Base-by-base conservation (phyloP, 2,797 vertebrate species). In the Lepilemur septentrionalis region DNA sequence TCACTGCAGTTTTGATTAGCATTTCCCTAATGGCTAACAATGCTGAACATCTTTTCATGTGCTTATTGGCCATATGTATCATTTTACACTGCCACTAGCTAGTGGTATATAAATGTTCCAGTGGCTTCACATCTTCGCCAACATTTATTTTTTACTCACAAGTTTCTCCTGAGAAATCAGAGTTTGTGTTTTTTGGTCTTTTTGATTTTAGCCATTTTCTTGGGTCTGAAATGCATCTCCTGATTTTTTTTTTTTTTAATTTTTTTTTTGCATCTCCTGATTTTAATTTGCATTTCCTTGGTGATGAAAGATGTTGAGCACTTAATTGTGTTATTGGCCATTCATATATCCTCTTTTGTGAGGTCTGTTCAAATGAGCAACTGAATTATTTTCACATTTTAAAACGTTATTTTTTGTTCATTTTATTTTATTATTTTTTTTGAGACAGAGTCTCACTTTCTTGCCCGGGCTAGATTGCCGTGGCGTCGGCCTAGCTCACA, bases 351-450 rank as follows among this genome's bases (percentile, higher is more conserved):
- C 81, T 87, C 55, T 67, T 92, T 73, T 81, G 50, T 57, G 43
- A 88, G 28, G 69, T 87, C 11, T 87, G 28, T 59, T 95, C 75
- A 92, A 95, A 61, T 57, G 30, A 91, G 38, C n/a, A 91, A 72
- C 79, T 55, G 73, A 82, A 88, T 88, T 20, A 94, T 84, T 35
- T 73, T 46, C 5, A 85, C 63, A 69, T 69, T 92, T 23, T 55
- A 48, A 82, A 86, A 70, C 7, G 7, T 14, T 48, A 69, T 80
- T 80, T 81, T 94, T 41, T 59, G 28, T 28, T 80, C 30, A 55
- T 80, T 91, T 91, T 59, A 46, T n/a, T n/a, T n/a, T n/a, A n/a
- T n/a, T n/a, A n/a, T n/a, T n/a, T n/a, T n/a, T n/a, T n/a, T n/a
- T n/a, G n/a, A n/a, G n/a, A n/a, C n/a, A n/a, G n/a, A n/a, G n/a